These are phyloP conservation scores for Pogonophryne albipinna DNA, from an alignment of 2,797 vertebrate species.

Conservation along the genomic window DNA sequence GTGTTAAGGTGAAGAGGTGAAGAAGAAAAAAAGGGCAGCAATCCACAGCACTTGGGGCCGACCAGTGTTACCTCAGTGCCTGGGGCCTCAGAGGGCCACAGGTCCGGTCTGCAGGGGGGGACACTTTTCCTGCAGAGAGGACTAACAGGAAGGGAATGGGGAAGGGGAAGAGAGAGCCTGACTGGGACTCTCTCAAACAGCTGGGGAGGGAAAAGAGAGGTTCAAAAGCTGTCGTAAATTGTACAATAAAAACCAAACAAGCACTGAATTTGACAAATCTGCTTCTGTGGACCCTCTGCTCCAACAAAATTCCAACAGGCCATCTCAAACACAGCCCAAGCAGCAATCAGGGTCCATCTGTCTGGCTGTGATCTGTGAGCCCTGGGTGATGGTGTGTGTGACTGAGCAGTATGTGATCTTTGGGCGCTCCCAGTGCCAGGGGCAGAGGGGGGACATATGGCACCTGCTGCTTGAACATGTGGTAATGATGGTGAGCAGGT, in stretches of 20 bases:
- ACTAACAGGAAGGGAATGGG: slow-evolving; percentile 51
- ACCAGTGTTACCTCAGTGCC: slow-evolving; percentile 88
- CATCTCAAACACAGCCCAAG: slow-evolving; percentile 44
- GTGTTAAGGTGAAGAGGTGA: slow-evolving; percentile 11
- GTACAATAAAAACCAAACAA: slow-evolving; percentile 37
- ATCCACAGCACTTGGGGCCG: slow-evolving; percentile 71
- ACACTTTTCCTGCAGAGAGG: slow-evolving; percentile 52
- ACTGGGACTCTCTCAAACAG: slow-evolving; percentile 77
- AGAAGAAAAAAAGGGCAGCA: slow-evolving; percentile 48
- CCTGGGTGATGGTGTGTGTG: slow-evolving; percentile 75
- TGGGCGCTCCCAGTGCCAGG: slow-evolving; percentile 66
- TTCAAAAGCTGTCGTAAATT: slow-evolving; percentile 26
- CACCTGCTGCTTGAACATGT: slow-evolving; percentile 81
- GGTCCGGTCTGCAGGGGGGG: slow-evolving; percentile 65
- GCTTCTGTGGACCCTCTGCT: slow-evolving; percentile 22
- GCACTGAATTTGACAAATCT: slow-evolving; percentile 20
- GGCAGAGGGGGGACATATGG: slow-evolving; percentile 77
- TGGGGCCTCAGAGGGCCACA: slow-evolving; percentile 74
- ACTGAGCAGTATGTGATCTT: slow-evolving; percentile 77
- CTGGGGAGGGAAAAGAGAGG: slow-evolving; percentile 59
- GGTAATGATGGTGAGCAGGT: slow-evolving; percentile 61
- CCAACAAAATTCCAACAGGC: slow-evolving; percentile 34
- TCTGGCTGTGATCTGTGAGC: slow-evolving; percentile 72
- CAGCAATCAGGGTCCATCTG: slow-evolving; percentile 72
- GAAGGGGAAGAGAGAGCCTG: slow-evolving; percentile 50